Conservation (phyloP, 2,797 vertebrate genomes). For the Rhabdomys pumilio region DNA sequence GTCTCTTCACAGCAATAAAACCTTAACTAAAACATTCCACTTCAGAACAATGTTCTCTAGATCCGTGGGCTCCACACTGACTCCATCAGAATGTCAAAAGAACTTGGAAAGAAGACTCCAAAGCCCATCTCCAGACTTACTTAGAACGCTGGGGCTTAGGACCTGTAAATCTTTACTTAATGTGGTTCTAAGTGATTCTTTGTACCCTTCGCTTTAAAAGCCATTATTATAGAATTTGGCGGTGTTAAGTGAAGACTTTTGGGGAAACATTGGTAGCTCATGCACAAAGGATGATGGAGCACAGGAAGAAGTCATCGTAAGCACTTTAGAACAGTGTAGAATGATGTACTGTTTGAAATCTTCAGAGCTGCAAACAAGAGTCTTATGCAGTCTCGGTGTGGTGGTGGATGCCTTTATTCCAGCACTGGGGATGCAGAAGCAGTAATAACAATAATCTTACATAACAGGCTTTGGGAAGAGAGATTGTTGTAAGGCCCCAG, state of each 20-base stretch:
- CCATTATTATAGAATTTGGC: background rate
- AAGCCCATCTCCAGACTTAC: background rate
- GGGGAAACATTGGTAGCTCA: background rate
- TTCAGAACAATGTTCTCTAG: background rate
- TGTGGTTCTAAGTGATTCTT: background rate
- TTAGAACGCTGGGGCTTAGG: constrained; percentile 14
- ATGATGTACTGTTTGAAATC: constrained; percentile 23
- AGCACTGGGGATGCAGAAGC: background rate
- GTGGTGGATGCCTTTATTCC: background rate
- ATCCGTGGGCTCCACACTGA: background rate
- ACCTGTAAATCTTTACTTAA: constrained; percentile 9
- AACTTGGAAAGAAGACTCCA: background rate
- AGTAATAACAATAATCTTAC: background rate
- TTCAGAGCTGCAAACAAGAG: background rate
- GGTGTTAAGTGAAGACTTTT: constrained; percentile 23
- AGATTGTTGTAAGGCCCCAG: background rate
- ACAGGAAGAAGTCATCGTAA: background rate
- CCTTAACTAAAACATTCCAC: background rate
- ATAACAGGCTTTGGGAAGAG: constrained; percentile 29
- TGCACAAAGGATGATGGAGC: background rate
- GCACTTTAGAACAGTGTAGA: background rate
- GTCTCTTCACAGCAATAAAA: background rate
- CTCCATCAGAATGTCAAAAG: background rate
- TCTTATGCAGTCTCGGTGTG: background rate
- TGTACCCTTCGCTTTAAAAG: background rate